Conservation (phyloP, 2,888 invertebrate species). For the Odontocolon sp. region DNA sequence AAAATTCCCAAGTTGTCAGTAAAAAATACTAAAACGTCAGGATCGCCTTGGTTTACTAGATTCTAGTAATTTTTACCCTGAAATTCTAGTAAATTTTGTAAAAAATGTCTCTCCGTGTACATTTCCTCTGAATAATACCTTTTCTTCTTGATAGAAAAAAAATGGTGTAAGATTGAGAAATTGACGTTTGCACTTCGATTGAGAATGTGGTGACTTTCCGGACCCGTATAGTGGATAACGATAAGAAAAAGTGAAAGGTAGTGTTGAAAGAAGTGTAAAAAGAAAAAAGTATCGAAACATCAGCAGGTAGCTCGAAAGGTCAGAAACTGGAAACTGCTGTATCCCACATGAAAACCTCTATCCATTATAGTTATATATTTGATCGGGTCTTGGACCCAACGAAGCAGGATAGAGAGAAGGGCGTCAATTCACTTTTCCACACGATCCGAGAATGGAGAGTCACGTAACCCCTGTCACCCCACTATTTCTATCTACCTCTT, state of each 20-base stretch:
- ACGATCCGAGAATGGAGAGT: slow-evolving; percentile 40
- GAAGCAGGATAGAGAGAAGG: slow-evolving; percentile 14
- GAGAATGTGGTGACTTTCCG: not conserved
- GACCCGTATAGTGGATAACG: not conserved
- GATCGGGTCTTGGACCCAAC: slow-evolving; percentile 10
- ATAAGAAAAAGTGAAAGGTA: not conserved
- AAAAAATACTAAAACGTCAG: too few species aligned
- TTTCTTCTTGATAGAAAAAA: too few species aligned
- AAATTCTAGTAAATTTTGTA: too few species aligned
- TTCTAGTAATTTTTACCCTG: too few species aligned
- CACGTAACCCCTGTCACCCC: slow-evolving; percentile 46
- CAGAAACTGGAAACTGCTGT: slow-evolving; percentile 8
- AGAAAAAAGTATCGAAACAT: not conserved
- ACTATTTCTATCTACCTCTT: not conserved
- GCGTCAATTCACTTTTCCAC: slow-evolving; percentile 54
- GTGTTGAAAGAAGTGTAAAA: not conserved
- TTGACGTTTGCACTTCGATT: not conserved
- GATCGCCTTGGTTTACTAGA: too few species aligned
- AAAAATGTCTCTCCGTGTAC: too few species aligned
- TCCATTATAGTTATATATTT: too few species aligned
- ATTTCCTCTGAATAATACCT: too few species aligned
- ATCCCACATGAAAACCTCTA: too few species aligned
- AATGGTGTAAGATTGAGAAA: slow-evolving; percentile 1
- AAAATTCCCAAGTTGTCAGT: too few species aligned
- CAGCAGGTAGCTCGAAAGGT: too few species aligned